A percentile compares a stretch with the other conserved stretches of the same genome.
Conservation (phyloP, 2,888 invertebrate species). For the Apotomis turbidana region DNA sequence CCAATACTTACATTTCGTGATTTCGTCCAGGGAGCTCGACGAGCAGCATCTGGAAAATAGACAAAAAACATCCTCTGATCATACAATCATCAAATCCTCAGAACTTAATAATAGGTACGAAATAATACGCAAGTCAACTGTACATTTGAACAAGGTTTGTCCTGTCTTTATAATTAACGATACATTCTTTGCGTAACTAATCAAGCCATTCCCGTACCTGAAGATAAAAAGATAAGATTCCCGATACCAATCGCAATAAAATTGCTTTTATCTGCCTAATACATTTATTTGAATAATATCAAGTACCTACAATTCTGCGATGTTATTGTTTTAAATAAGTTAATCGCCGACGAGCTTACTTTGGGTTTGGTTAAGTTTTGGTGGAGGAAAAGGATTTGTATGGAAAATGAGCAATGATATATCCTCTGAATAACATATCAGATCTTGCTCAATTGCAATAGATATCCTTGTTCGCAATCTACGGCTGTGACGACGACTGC, state of each 20-base stretch:
- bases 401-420: background rate
- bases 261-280: background rate
- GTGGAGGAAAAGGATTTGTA: background rate
- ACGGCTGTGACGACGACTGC: background rate
- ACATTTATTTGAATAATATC: background rate
- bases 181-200: background rate
- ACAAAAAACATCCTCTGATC: too few species aligned
- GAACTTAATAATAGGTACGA: too few species aligned
- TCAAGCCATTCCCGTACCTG: background rate
- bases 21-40: too few species aligned
- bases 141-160: too few species aligned
- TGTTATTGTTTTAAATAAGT: background rate
- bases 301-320: background rate
- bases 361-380: too few species aligned
- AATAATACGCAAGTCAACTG: too few species aligned
- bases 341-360: background rate
- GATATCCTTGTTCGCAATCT: slow-evolving; percentile 23
- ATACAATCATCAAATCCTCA: too few species aligned
- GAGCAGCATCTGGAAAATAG: too few species aligned
- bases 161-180: too few species aligned
- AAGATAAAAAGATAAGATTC: slow-evolving; percentile 7
- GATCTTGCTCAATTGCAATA: slow-evolving; percentile 27
- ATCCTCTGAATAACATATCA: background rate
- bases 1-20: too few species aligned
- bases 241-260: background rate